Evolutionary conservation across 1,140 invertebrate species (phyloP).

Genomic region (Vanessa atalanta): DNA sequence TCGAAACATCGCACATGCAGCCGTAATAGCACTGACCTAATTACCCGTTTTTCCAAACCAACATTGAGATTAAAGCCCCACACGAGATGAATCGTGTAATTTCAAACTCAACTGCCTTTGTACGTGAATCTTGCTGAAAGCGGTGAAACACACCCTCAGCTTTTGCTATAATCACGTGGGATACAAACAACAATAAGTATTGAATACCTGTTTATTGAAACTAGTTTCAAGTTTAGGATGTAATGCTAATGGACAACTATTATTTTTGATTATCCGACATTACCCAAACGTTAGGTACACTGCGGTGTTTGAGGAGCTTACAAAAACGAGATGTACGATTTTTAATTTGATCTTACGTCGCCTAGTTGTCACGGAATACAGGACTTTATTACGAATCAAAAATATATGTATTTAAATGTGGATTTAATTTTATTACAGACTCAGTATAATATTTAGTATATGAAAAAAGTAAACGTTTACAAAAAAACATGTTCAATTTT

Average conservation of each 20-base stretch:
- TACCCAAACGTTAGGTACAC: too few species aligned
- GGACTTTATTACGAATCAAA: too few species aligned
- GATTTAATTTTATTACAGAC: too few species aligned
- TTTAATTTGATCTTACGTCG: too few species aligned
- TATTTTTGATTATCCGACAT: too few species aligned
- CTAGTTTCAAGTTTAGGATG: background rate
- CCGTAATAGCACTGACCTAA: slow-evolving; percentile 52
- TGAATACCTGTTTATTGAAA: background rate
- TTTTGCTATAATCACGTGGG: slow-evolving; percentile 31
- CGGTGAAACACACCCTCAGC: slow-evolving; percentile 39
- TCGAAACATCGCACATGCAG: slow-evolving; percentile 23
- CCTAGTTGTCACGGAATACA: too few species aligned
- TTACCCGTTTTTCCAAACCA: slow-evolving; percentile 59
- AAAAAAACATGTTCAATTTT: slow-evolving; percentile 17
- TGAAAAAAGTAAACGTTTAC: background rate
- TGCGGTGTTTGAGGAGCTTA: too few species aligned
- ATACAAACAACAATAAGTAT: slow-evolving; percentile 5
- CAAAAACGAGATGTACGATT: too few species aligned
- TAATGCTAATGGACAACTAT: background rate
- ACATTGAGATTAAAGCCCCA: slow-evolving; percentile 59
- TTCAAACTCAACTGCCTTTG: slow-evolving; percentile 58
- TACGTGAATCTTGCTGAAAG: slow-evolving; percentile 54
- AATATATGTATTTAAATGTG: too few species aligned
- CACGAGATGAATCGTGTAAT: slow-evolving; percentile 65
- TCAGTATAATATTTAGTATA: too few species aligned